Evolutionary conservation across 2,888 invertebrate species (phyloP).

Genomic region (Melipona bicolor): DNA sequence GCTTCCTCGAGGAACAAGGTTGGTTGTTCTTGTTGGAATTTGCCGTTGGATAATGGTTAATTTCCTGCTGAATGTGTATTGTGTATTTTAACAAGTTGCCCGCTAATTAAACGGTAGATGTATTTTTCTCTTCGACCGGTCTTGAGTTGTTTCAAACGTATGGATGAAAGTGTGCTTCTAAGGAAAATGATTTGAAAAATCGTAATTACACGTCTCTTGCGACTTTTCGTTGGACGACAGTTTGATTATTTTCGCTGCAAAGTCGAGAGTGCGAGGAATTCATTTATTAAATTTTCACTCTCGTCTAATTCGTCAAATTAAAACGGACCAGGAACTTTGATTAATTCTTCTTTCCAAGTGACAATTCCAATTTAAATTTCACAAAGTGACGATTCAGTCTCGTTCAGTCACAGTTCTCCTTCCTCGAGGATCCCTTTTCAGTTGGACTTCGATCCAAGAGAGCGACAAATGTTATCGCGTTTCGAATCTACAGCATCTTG

Average conservation of each 20-base stretch:
- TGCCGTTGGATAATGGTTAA: neutral
- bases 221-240: too few species aligned
- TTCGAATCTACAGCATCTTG: constrained; percentile 35
- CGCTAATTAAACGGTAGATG: neutral
- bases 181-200: too few species aligned
- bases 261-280: too few species aligned
- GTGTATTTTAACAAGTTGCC: neutral
- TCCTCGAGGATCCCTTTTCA: neutral
- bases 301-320: accelerated
- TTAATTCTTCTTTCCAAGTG: neutral
- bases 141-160: too few species aligned
- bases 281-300: too few species aligned
- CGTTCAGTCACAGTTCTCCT: neutral
- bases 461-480: neutral
- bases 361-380: neutral
- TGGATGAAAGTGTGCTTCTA: too few species aligned
- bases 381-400: neutral
- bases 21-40: neutral
- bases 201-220: too few species aligned
- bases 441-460: neutral
- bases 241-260: too few species aligned
- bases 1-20: neutral
- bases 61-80: neutral
- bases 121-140: too few species aligned
- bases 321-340: neutral